phyloP scores from a whole-genome alignment of 2,113 vertebrate genomes.

The Rhea pennata region DNA sequence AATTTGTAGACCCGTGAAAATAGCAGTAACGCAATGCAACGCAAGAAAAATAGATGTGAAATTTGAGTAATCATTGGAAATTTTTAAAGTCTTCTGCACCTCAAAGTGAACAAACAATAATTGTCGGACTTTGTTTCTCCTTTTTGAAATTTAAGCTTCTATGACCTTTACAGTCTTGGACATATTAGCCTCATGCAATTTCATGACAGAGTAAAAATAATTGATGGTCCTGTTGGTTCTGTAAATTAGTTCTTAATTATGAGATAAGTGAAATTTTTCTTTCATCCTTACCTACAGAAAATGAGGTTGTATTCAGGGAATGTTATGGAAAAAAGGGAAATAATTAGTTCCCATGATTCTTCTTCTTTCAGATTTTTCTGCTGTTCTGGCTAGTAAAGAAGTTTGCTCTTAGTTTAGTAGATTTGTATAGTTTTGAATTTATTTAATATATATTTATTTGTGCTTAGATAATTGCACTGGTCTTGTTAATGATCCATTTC shows the following conservation, averaged over 20 bases:
- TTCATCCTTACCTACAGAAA: neutral
- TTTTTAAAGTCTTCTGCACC: neutral
- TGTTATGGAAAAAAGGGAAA: neutral
- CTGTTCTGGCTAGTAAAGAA: neutral
- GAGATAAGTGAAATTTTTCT: neutral
- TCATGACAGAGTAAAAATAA: neutral
- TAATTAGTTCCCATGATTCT: neutral
- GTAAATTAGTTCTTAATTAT: neutral
- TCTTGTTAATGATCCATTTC: neutral
- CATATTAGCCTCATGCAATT: neutral
- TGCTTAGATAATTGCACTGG: neutral
- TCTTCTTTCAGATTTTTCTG: neutral
- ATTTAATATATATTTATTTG: neutral
- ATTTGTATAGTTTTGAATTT: neutral
- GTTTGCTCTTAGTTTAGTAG: neutral
- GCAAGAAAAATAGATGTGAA: neutral
- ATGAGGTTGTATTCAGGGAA: neutral
- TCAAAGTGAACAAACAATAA: neutral
- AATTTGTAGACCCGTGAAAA: neutral
- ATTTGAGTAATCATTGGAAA: neutral
- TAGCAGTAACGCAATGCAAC: neutral
- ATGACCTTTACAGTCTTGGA: accelerated
- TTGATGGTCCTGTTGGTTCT: neutral
- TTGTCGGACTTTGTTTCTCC: neutral
- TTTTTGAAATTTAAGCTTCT: neutral